A percentile compares a stretch with the other conserved stretches of the same genome.
Conservation (phyloP, 2,888 invertebrate species). For the Erannis defoliaria region DNA sequence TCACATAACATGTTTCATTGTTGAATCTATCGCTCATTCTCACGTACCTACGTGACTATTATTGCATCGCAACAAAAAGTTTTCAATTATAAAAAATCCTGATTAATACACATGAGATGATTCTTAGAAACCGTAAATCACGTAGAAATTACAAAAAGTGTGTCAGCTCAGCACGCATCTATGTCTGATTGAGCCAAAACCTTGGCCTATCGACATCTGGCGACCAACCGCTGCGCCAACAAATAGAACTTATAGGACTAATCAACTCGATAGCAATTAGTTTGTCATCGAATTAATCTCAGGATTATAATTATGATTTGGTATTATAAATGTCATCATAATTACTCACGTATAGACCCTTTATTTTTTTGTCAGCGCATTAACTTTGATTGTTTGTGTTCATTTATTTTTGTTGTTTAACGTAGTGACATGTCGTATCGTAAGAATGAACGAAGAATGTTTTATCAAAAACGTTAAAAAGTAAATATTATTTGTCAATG, state of each 20-base stretch:
- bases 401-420: background rate
- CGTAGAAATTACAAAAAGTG: constrained; percentile 31
- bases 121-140: constrained; percentile 12
- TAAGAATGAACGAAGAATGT: too few relatives aligned
- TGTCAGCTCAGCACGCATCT: constrained; percentile 46
- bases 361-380: constrained; percentile 8
- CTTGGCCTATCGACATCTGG: constrained; percentile 55
- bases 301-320: constrained; percentile 10
- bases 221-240: constrained; percentile 35
- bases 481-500: constrained; percentile 2
- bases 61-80: background rate
- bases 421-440: too few relatives aligned
- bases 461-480: background rate
- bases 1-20: background rate
- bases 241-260: constrained; percentile 32
- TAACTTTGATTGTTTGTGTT: background rate
- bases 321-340: background rate
- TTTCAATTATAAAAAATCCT: background rate
- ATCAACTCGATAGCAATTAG: constrained; percentile 17
- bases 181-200: constrained; percentile 50
- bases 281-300: constrained; percentile 19
- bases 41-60: background rate
- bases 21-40: background rate
- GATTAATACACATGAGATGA: background rate
- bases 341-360: constrained; percentile 12